A percentile compares a stretch with the other conserved stretches of the same genome.
These are phyloP conservation scores for Smutsia temminckii DNA, from an alignment of 2,797 vertebrate species.

Conservation along the genomic window DNA sequence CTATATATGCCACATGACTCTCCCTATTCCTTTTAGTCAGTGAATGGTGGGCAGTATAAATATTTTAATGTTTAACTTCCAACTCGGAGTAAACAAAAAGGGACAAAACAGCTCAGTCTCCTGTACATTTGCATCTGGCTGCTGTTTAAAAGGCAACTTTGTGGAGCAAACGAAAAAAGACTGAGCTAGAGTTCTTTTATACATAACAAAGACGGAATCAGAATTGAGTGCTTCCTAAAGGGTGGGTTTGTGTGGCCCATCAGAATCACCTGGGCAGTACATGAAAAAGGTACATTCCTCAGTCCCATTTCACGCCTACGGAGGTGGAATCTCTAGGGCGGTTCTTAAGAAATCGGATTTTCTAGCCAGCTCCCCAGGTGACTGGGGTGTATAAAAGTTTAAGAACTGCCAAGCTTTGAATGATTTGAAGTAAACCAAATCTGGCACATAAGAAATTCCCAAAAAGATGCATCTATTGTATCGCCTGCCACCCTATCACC, in stretches of 20 bases:
- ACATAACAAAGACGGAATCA: not conserved
- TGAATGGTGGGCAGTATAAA: not conserved
- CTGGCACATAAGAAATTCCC: not conserved
- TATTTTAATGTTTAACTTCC: not conserved
- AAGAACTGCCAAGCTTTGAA: not conserved
- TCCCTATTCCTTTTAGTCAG: not conserved
- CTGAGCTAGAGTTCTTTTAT: not conserved
- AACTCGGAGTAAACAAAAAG: conserved; percentile 12
- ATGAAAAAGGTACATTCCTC: not conserved
- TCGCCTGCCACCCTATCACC: not conserved
- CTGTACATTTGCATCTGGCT: not conserved
- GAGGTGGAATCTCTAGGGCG: not conserved
- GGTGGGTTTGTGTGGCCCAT: not conserved
- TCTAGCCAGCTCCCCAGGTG: not conserved
- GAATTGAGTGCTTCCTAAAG: not conserved
- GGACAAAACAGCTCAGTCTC: not conserved
- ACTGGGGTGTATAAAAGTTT: not conserved
- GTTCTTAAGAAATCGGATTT: not conserved
- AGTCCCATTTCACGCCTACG: not conserved
- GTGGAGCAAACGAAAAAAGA: not conserved
- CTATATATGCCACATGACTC: not conserved
- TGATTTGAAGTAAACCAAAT: not conserved
- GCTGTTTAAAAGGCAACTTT: not conserved
- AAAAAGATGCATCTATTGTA: not conserved
- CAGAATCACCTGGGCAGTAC: not conserved